phyloP scores from a whole-genome alignment of 2,888 invertebrate species.

The Melolontha melolontha region DNA sequence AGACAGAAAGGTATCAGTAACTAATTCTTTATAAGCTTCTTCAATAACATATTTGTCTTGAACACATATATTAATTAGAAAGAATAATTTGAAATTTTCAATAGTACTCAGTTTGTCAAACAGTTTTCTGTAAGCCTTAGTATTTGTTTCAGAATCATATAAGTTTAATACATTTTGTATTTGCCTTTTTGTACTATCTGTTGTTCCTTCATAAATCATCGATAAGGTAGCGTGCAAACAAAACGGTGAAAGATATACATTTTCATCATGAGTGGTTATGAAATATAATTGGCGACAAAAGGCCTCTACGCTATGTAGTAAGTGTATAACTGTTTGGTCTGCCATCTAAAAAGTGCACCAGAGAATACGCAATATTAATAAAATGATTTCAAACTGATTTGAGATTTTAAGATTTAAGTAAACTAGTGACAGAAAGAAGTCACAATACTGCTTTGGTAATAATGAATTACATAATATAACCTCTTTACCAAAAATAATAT shows the following conservation, averaged over 20 bases:
- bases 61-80: slow-evolving; percentile 64
- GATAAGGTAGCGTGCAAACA: not conserved
- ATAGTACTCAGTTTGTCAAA: not conserved
- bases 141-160: no score
- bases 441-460: no score
- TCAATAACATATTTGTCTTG: slow-evolving; percentile 68
- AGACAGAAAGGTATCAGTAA: slow-evolving; percentile 73
- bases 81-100: not conserved
- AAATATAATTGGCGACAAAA: not conserved
- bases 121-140: not conserved
- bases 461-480: no score
- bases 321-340: no score
- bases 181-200: not conserved
- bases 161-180: no score
- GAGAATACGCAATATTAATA: no score
- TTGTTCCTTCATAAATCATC: not conserved
- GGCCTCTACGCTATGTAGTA: not conserved
- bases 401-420: no score
- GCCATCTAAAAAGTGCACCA: no score
- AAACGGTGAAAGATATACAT: not conserved
- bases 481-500: no score
- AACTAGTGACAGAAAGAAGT: no score
- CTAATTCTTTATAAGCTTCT: slow-evolving; percentile 69
- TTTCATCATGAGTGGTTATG: not conserved
- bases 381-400: no score